Evolutionary conservation across 2,113 vertebrate species (phyloP).

Genomic region (Erinaceus europaeus): DNA sequence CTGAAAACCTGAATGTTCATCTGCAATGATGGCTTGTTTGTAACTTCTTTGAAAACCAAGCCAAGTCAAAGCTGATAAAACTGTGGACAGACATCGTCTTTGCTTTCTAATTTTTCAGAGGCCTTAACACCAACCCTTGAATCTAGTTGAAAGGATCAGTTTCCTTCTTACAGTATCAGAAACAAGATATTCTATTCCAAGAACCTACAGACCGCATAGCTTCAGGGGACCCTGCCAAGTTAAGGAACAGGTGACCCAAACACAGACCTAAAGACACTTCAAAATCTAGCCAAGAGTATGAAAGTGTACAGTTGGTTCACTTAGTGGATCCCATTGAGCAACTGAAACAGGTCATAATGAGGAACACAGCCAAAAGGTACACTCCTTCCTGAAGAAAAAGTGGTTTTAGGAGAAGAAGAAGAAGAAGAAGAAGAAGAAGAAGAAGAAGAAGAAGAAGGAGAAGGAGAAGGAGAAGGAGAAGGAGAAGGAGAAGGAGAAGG

Average conservation of each 20-base stretch:
- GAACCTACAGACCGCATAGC: not conserved
- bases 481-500: too few relatives aligned
- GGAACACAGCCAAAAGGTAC: not conserved
- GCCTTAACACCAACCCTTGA: not conserved
- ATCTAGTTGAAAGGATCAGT: not conserved
- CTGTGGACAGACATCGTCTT: not conserved
- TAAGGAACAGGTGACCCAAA: not conserved
- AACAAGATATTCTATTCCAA: not conserved
- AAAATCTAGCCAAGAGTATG: constrained; percentile 9
- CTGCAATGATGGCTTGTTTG: not conserved
- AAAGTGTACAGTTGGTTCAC: not conserved
- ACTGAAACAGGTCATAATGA: not conserved
- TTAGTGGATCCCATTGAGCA: not conserved
- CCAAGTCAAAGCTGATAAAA: not conserved
- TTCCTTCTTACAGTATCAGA: not conserved
- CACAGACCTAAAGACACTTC: not conserved
- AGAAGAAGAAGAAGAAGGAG: too few relatives aligned
- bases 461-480: too few relatives aligned
- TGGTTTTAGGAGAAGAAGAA: not conserved
- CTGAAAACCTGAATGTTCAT: not conserved
- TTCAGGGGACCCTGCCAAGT: not conserved
- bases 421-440: too few relatives aligned
- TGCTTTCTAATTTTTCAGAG: constrained; percentile 1
- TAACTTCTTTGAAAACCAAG: not conserved
- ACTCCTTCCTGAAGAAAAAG: not conserved